Evolutionary conservation across 2,113 vertebrate species (phyloP), one percentile per base, ranked within the genome.

Genomic region (Spea multiplicata): DNA sequence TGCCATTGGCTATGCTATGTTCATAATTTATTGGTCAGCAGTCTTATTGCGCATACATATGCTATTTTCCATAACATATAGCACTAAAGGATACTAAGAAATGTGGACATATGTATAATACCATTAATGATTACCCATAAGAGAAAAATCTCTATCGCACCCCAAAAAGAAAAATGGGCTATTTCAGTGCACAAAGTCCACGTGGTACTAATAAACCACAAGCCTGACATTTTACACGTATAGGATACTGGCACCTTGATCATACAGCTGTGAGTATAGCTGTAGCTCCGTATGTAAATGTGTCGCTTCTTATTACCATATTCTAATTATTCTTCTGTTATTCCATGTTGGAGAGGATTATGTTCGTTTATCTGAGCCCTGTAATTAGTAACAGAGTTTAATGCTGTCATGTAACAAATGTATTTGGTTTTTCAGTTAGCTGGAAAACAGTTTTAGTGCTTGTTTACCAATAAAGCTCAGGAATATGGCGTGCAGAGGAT

Each of bases 361-460:
- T 74, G 71, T 74, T 66, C 45, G 77, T 80, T 80, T 80, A 55
- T 68, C 71, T 50, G 71, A 80, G 64, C 78, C 71, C 65, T 80
- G 77, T 80, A 80, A 80, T 80, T 80, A 80, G 73, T 66, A 74
- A 66, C 65, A 50, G 16, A 67, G 64, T 80, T 80, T 80, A 80
- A 55, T 80, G 67, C 71, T 61, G 65, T 72, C 71, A 80, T 80
- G 78, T 80, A 55, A 74, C 71, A 80, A 80, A 74, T 80, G 64
- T 67, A 72, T 80, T 73, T 67, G 48, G 68, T 80, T 59, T 50
- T 52, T 62, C 53, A 47, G 66, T 71, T 71, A 70, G 66, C 66
- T 77, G 75, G 66, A 77, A 70, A 69, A 16, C 68, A 61, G 57
- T 74, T 73, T 74, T 44, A 74, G 44, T 80, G 78, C 65, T 80